Base-by-base conservation (phyloP, 2,797 vertebrate genomes). In the Sylvilagus floridanus region DNA sequence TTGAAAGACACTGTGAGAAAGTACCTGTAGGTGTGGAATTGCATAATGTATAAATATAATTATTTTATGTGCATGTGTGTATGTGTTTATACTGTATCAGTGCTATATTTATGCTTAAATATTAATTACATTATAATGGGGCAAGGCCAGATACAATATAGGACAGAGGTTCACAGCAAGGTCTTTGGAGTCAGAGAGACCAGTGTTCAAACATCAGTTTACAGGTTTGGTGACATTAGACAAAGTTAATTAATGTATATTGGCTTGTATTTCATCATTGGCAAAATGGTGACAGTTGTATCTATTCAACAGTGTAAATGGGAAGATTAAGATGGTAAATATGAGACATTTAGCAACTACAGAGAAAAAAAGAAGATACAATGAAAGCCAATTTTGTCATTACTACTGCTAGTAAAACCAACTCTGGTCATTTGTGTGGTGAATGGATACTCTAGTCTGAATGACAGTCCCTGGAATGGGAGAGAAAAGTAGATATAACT, bases 1-100 rank as follows among this genome's bases (percentile, higher is more conserved):
- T 87, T 87, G 94, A 96, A 84, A 92, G 86, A 60, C 89, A 83
- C 47, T 93, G 78, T 96, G 95, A 96, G 95, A 96, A 96, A 96
- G 93, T 84, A 82, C 22, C 65, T 93, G 84, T 93, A 76, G 95
- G 94, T 76, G 90, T 96, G 30, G 54, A 79, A 90, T 93, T 97
- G 84, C 72, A 19, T 72, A 87, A 96, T 83, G 5, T 12, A 35
- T 68, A 85, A 91, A 90, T 90, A 95, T 10, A 68, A 52, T 71
- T 65, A 75, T 63, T 88, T 87, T 72, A 90, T 62, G 10, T 69
- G 71, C 62, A 26, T 73, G 24, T 21, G 7, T 94, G 63, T 75
- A 11, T 66, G 21, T 75, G 86, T 76, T 50, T 84, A 3, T 30
- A 63, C 52, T 84, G 11, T 24, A n/a, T 75, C 4, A 6, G 60